Conservation (phyloP, 1,140 invertebrate genomes). For the Helicorthomorpha holstii region DNA sequence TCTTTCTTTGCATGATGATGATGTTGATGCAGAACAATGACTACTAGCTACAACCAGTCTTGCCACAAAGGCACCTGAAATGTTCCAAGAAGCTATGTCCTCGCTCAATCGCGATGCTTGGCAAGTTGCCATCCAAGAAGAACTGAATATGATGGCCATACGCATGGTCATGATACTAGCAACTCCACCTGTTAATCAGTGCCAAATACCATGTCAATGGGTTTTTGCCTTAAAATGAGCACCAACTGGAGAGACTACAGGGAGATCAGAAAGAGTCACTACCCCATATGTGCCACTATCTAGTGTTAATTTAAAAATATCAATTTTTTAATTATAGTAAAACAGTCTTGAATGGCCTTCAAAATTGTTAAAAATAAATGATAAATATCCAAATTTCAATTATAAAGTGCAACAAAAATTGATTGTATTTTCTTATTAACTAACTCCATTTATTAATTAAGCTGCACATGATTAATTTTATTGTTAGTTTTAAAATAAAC, state of each 20-base stretch:
- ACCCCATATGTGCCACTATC: no score
- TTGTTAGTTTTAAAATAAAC: no score
- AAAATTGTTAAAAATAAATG: no score
- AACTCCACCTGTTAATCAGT: background rate
- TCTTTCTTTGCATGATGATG: background rate
- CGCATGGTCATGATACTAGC: background rate
- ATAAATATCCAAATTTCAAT: no score
- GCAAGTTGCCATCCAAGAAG: background rate
- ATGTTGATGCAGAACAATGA: background rate
- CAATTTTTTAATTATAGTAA: no score
- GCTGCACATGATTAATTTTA: no score
- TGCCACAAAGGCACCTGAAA: background rate
- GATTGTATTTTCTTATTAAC: no score
- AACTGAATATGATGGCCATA: background rate
- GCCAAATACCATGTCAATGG: conserved; percentile 4
- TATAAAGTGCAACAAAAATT: no score
- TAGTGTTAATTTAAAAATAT: no score
- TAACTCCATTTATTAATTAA: no score
- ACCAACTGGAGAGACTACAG: background rate
- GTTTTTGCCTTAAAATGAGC: conserved; percentile 8
- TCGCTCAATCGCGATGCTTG: background rate
- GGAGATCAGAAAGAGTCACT: no score
- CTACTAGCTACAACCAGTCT: background rate
- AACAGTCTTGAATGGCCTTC: no score
- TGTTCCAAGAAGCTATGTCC: background rate